These are phyloP conservation scores for Baryphthengus martii DNA, from an alignment of 2,113 vertebrate genomes.

Conservation along the genomic window DNA sequence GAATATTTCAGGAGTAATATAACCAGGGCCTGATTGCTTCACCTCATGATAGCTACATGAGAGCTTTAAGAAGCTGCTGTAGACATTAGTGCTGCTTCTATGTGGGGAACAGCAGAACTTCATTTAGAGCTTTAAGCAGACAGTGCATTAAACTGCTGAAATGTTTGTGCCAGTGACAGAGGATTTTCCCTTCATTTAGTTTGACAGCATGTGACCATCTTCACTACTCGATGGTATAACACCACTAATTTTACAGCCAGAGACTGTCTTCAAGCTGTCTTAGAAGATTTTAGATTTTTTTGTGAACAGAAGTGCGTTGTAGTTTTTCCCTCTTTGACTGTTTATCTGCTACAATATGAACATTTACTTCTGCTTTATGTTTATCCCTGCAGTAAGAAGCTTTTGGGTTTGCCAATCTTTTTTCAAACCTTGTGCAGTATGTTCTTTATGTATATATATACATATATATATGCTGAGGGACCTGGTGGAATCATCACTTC, in stretches of 20 bases:
- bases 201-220: conserved; percentile 8
- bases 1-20: not conserved
- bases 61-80: not conserved
- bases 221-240: not conserved
- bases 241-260: conserved; percentile 23
- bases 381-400: not conserved
- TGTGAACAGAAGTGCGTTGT: not conserved
- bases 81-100: not conserved
- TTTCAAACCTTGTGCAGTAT: not conserved
- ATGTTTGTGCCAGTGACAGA: not conserved
- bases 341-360: not conserved
- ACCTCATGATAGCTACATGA: not conserved
- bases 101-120: not conserved
- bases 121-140: not conserved
- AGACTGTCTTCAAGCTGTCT: conserved; percentile 25
- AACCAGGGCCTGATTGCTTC: not conserved
- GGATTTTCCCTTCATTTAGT: conserved; percentile 14
- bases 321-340: not conserved
- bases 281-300: not conserved
- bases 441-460: no score
- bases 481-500: not conserved
- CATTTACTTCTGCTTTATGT: conserved; percentile 7
- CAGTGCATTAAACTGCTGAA: not conserved
- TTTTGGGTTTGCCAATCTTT: not conserved
- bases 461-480: not conserved